Base-by-base conservation (phyloP, 2,113 vertebrate species). In the Collichthys lucidus region DNA sequence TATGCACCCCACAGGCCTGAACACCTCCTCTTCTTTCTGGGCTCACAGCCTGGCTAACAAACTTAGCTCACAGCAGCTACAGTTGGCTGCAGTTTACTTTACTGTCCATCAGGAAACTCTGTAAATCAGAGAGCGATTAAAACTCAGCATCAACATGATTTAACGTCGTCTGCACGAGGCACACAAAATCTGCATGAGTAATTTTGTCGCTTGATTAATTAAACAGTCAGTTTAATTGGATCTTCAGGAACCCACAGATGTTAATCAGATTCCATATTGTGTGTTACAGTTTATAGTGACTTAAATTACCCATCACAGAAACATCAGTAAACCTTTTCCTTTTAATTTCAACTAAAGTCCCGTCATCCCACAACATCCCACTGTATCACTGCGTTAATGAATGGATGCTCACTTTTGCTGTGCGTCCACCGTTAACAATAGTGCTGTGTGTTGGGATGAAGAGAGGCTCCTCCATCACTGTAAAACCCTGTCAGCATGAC, bases 401-500 rank as follows among this genome's bases (percentile, higher is more conserved):
- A 84, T n/a, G 42, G 26, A 44, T 31, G 46, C 55, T 80, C 40
- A 71, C 79, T 46, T 77, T 46, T 65, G 42, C 68, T 57, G 59
- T 49, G 52, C 4, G n/a, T 63, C 50, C 64, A 29, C 17, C 9
- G 68, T 80, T 42, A 84, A 53, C 44, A 68, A 56, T 80, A 74
- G 35, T 35, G 56, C 76, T 77, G 15, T 66, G 77, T 64, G 60
- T 7, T 20, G 70, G 64, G 81, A 71, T 78, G 80, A 83, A 80
- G 12, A 52, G 63, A 64, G 42, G 31, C 77, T 61, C 64, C 81
- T 29, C 53, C 35, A 62, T 91, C 79, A 82, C 35, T 57, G 63
- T 76, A 46, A 64, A 76, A 80, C 44, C n/a, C 52, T 49, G 26
- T 80, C 78, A 83, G 66, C 26, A 2, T 49, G 73, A 77, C 85